Conservation (phyloP, 2,888 invertebrate genomes). For the Drosophila vallismaia region DNA sequence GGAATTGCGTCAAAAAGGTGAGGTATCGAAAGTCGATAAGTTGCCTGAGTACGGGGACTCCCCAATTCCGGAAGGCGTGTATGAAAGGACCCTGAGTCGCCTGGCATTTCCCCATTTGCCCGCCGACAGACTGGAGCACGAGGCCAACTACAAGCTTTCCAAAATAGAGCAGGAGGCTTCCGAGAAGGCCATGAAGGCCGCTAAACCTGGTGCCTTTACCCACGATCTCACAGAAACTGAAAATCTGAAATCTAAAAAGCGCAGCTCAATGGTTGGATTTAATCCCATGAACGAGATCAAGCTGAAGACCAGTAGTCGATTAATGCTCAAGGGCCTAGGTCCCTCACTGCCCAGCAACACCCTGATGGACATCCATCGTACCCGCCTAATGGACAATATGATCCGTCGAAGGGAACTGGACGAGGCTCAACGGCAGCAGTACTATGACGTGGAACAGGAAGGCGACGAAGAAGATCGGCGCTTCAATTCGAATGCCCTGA, state of each 20-base stretch:
- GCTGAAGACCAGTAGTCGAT: conserved; percentile 79
- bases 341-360: conserved; percentile 80
- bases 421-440: conserved; percentile 28
- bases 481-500: neutral
- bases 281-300: conserved; percentile 81
- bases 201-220: neutral
- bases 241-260: conserved; percentile 30
- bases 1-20: neutral
- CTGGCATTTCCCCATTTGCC: conserved; percentile 32
- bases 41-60: conserved; percentile 18
- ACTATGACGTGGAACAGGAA: neutral
- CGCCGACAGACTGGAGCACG: conserved; percentile 81
- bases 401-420: conserved; percentile 51
- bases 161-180: conserved; percentile 82
- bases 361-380: conserved; percentile 52
- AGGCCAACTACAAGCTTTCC: conserved; percentile 83
- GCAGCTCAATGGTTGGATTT: conserved; percentile 47
- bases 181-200: conserved; percentile 47
- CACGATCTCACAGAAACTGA: neutral
- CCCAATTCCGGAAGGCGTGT: conserved; percentile 48
- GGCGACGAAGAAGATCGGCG: conserved; percentile 8
- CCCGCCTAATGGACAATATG: conserved; percentile 58
- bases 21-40: neutral
- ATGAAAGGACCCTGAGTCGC: conserved; percentile 58
- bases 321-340: conserved; percentile 80